Base-by-base conservation (phyloP, 2,113 vertebrate genomes). In the Sturnira hondurensis region DNA sequence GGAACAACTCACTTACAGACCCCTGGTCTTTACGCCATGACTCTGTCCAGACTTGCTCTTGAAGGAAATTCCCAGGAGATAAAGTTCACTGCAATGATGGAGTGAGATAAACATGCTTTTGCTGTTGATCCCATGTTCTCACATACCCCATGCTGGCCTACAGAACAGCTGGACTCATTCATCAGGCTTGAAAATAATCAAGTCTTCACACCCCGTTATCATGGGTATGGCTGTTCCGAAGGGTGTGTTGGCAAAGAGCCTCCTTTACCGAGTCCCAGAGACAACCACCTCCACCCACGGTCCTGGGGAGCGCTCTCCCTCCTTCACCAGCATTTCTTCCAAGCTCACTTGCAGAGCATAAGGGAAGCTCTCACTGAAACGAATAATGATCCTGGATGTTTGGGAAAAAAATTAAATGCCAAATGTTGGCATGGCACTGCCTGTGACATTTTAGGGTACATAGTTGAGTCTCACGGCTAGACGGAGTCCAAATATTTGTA, bases 401-500 rank as follows among this genome's bases (percentile, higher is more conserved):
- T 98, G 58, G 98, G 91, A 97, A 95, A 96, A 96, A 93, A 97
- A 81, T 70, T 70, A 84, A 94, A 94, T 12, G 90, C 4, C 65
- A 70, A 92, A 97, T 95, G 65, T 96, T 98, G 97, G 97, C 97
- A 96, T 38, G 85, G 93, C 16, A 47, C 67, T 31, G 45, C 56
- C 31, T 85, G 92, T 98, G 97, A 97, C 98, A 97, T 98, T 96
- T 97, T 97, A 97, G n/a, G 96, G 97, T 85, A 97, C 94, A 97
- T 95, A 98, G 97, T 96, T 95, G 97, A 97, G 97, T 97, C 98
- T 98, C 96, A 96, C 96, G 98, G 97, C 97, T 96, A 98, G 98
- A 98, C 98, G 97, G 98, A 98, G 96, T 98, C 97, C 97, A 98
- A 98, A 98, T 98, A 98, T 98, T 98, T 98, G 97, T 97, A 97